Evolutionary conservation across 2,113 vertebrate species (phyloP), one percentile per base, ranked within the genome.

Genomic region (Spea multiplicata): DNA sequence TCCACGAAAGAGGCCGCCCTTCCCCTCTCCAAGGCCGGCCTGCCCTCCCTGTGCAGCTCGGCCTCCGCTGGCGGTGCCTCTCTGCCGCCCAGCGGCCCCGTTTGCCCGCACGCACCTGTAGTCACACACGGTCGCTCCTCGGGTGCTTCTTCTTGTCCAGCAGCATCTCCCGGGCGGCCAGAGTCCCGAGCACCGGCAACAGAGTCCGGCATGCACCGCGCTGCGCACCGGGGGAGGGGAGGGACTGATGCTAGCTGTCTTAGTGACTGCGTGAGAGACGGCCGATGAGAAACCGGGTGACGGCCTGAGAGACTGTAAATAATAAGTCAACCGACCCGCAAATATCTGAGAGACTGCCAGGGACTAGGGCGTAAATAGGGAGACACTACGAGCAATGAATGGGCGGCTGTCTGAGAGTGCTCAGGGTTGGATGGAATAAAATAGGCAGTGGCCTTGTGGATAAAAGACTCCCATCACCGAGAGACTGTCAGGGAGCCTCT

Each of bases 181-280:
- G 70, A 73, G 77, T 61, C 77, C 68, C 59, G 75, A 70, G 53
- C 75, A 70, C 75, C 75, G 75, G 75, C 75, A 66, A 16, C 44
- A 76, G 5, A 17, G 52, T 66, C 75, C 75, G 53, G 66, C 66
- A 77, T 77, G 75, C 75, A 77, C 7, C 53, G 75, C 75, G 75
- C 17, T 66, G 44, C 10, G 49, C 53, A 77, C 75, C 75, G 75
- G 66, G 66, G 66, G 66, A 77, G 75, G 66, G 7, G 53, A 70
- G 59, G 46, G 50, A 52, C 65, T 12, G 65, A 66, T 44, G 44
- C 62, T 7, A 6, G 9, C 50, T 52, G 50, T 7, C 50, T 30
- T 30, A 30, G 30, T 61, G 57, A 61, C 57, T 61, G 57, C 9
- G 3, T 12, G 12, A 68, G 17, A 17, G 66, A 44, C 10, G 2